These are phyloP conservation scores for Morone chrysops DNA, from an alignment of 2,113 vertebrate genomes.

Conservation along the genomic window DNA sequence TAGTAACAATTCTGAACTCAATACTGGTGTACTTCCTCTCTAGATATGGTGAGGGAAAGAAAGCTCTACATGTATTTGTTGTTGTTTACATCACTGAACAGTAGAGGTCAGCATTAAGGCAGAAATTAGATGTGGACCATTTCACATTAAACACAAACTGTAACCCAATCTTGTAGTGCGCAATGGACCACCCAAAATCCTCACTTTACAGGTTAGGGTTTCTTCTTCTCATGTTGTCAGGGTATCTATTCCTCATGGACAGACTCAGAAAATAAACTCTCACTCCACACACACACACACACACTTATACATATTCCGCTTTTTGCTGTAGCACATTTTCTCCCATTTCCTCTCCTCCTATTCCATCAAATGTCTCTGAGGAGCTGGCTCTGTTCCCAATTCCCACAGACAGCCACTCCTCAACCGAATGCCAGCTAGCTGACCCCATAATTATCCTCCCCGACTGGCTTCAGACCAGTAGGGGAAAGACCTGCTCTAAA, in stretches of 20 bases:
- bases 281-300: not conserved
- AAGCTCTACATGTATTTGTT: not conserved
- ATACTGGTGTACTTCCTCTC: not conserved
- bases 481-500: slow-evolving; percentile 2
- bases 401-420: slow-evolving; percentile 45
- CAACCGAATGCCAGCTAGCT: slow-evolving; percentile 22
- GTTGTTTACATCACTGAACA: slow-evolving; percentile 32
- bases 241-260: not conserved
- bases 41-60: not conserved
- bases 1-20: not conserved
- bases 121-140: slow-evolving; percentile 11
- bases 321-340: not conserved
- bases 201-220: not conserved
- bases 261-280: not conserved
- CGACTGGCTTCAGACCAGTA: slow-evolving; percentile 12
- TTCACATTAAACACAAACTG: not conserved
- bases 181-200: not conserved
- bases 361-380: slow-evolving; percentile 16
- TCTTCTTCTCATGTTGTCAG: not conserved
- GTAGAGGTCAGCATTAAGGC: slow-evolving; percentile 60
- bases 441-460: slow-evolving; percentile 10
- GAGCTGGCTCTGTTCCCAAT: slow-evolving; percentile 35
- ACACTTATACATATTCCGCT: not conserved
- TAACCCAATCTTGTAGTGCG: not conserved
- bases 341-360: not conserved